Conservation (phyloP, 2,888 invertebrate genomes). For the Eudemis profundana region DNA sequence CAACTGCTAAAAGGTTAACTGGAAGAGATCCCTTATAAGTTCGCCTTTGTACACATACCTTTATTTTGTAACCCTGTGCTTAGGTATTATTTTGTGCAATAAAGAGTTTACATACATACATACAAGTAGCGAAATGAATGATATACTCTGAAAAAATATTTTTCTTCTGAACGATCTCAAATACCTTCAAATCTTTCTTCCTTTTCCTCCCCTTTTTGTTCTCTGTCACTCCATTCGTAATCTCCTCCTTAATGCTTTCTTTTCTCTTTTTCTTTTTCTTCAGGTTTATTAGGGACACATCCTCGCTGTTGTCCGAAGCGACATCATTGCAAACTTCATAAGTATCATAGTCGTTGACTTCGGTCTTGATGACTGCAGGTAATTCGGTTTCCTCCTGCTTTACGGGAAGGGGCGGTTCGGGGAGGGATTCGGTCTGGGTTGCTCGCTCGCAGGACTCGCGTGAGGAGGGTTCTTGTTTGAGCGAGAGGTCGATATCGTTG, state of each 20-base stretch:
- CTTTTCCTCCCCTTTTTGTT: slow-evolving; percentile 47
- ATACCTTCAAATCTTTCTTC: slow-evolving; percentile 45
- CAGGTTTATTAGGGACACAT: slow-evolving; percentile 63
- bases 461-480: slow-evolving; percentile 56
- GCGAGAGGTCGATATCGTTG: slow-evolving; percentile 61
- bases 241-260: slow-evolving; percentile 42
- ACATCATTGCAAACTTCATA: slow-evolving; percentile 50
- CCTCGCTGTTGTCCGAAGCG: slow-evolving; percentile 70
- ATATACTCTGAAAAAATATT: too few relatives aligned
- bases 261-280: slow-evolving; percentile 67
- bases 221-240: slow-evolving; percentile 46
- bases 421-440: slow-evolving; percentile 65
- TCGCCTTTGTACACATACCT: too few relatives aligned
- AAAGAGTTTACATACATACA: too few relatives aligned
- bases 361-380: slow-evolving; percentile 60
- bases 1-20: too few relatives aligned
- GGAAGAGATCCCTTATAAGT: too few relatives aligned
- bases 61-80: too few relatives aligned
- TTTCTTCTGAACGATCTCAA: too few relatives aligned
- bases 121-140: too few relatives aligned
- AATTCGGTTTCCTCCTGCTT: slow-evolving; percentile 64
- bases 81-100: too few relatives aligned
- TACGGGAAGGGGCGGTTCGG: slow-evolving; percentile 49
- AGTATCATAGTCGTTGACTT: slow-evolving; percentile 54
- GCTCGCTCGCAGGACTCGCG: slow-evolving; percentile 54